A percentile compares a stretch with the other conserved stretches of the same genome.
phyloP scores from a whole-genome alignment of 2,888 invertebrate genomes.

The Spodoptera littoralis region DNA sequence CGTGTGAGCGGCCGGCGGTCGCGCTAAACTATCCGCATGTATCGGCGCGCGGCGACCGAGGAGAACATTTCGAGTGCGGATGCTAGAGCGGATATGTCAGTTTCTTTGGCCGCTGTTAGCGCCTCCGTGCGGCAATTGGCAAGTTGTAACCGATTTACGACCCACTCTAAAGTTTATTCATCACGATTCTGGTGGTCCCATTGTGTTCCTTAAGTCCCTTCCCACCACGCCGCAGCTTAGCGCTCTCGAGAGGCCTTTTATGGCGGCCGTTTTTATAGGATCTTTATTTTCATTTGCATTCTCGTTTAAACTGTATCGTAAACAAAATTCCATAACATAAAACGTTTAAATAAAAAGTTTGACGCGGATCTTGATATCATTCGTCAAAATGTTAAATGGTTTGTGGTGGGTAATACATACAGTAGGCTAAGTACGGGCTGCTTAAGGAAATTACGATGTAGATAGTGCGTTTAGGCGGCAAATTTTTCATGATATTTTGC shows the following conservation, averaged over 20 bases:
- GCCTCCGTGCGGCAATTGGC: constrained; percentile 88
- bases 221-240: constrained; percentile 73
- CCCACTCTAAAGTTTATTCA: constrained; percentile 86
- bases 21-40: constrained; percentile 53
- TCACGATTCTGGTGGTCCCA: constrained; percentile 86
- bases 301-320: constrained; percentile 74
- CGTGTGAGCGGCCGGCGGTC: constrained; percentile 6
- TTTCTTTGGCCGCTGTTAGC: constrained; percentile 80
- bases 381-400: constrained; percentile 46
- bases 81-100: constrained; percentile 84
- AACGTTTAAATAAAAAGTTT: constrained; percentile 63
- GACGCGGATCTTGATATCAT: constrained; percentile 60
- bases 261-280: constrained; percentile 77
- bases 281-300: constrained; percentile 79
- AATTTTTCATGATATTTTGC: constrained; percentile 73
- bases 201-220: constrained; percentile 80
- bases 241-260: constrained; percentile 77
- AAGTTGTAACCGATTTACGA: constrained; percentile 85
- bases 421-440: constrained; percentile 19
- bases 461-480: constrained; percentile 50
- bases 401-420: constrained; percentile 12
- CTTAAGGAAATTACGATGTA: constrained; percentile 48
- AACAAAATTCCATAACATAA: constrained; percentile 63
- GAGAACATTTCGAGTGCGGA: constrained; percentile 83
- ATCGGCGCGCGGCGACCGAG: constrained; percentile 44